Evolutionary conservation across 2,888 invertebrate species (phyloP), one percentile per base, ranked within the genome.

Genomic region (Nineta flava): DNA sequence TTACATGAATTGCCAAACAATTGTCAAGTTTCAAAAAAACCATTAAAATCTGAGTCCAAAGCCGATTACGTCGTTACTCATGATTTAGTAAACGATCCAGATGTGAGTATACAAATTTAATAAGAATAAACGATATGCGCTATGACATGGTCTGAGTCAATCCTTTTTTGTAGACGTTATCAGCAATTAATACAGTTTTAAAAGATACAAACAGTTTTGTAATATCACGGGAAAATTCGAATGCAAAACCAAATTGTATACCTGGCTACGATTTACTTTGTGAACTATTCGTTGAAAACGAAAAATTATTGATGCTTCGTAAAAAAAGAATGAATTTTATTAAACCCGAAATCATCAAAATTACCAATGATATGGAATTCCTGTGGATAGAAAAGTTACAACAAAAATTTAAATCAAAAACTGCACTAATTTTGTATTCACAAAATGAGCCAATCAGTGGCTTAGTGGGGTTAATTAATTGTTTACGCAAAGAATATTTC

Each of bases 381-480:
- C 56, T 65, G 1, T 79, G 79, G 79, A 60, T 79, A 16, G 68
- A 73, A 43, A 65, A 68, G 57, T 49, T 69, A 7, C 63, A 70
- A 57, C 57, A 59, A 17, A 57, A 57, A 1, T 13, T 64, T 0
- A 62, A 62, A 52, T 54, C 53, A 9, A 54, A 59, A 50, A 75
- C 76, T 57, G 64, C 83, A 1, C 68, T 85, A 1, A 61, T 93
- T 1, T 76, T 85, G 16, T 60, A 56, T 46, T 70, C 79, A 1
- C 76, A 82, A 62, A 75, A 78, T 54, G 79, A 83, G 49, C 70
- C 73, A 2, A 68, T 79, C 7, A 87, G 76, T 61, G 97, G 97
- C 12, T 70, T 94, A 15, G 13, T 83, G 58, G 97, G 96, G n/a
- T 67, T 95, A 49, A 78, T 87, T 0, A 92, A 92, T 58, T 94